Evolutionary conservation across 1,140 invertebrate genomes (phyloP), one percentile per base, ranked within the genome.

Genomic region (Drosophila bocqueti): DNA sequence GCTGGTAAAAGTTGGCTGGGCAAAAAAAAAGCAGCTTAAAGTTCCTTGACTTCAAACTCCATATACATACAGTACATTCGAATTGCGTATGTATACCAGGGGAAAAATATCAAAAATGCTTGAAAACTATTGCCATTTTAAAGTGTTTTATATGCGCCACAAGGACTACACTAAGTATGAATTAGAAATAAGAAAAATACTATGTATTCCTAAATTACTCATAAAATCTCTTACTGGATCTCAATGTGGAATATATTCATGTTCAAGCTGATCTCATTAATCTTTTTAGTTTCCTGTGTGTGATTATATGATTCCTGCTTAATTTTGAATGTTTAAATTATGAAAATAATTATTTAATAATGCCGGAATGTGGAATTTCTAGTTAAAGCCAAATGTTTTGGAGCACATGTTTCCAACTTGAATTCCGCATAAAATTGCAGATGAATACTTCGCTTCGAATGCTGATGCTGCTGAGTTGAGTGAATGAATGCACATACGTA

Each of bases 1-100:
- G 46, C 46, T 74, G 83, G 80, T 83, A 82, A 85, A 82, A 86
- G 78, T 85, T 46, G 67, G 1, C 46, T 42, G 38, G 49, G 54
- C 31, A 62, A 73, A 78, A 84, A 86, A 61, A 79, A 76, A 86
- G 58, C 84, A 71, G 81, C 83, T 83, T 83, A 74, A 87, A 87
- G 84, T 87, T 87, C 77, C 78, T 87, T 87, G 83, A 87, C 83
- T 89, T 78, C n/a, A 45, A 62, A 63, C 42, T 57, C 52, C 61
- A 68, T 40, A 55, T 29, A 64, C 13, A 43, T 61, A 61, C 61
- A 45, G 26, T 50, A 64, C 61, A 47, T 38, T 38, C 24, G 47
- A 71, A 60, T 61, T 72, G 15, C 4, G n/a, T 34, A 18, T 62
- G 21, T 36, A 24, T 26, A 16, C 16, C 18, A 45, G 3, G 40